phyloP scores from a whole-genome alignment of 1,140 invertebrate genomes.

The Hylyphantes graminicola region DNA sequence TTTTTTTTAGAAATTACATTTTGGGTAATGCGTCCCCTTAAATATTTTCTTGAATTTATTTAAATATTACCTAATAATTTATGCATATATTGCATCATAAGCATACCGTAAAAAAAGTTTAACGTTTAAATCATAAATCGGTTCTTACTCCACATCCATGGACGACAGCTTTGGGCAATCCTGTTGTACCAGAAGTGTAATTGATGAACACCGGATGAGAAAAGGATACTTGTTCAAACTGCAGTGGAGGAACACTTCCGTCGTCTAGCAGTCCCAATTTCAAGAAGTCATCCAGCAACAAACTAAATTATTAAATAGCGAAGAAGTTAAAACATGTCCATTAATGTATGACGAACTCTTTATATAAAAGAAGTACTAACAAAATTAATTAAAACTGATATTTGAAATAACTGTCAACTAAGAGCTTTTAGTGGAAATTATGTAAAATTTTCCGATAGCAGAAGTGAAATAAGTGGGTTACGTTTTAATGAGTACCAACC shows the following conservation, averaged over 20 bases:
- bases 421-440: too few species aligned
- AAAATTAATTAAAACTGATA: neutral
- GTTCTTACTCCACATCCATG: slow-evolving; percentile 72
- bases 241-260: slow-evolving; percentile 64
- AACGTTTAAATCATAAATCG: neutral
- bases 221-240: slow-evolving; percentile 73
- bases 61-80: neutral
- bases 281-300: slow-evolving; percentile 66
- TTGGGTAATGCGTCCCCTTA: too few species aligned
- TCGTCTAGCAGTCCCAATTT: slow-evolving; percentile 60
- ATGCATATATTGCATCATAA: neutral
- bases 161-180: slow-evolving; percentile 75
- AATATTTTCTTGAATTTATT: neutral
- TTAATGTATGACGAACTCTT: too few species aligned
- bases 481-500: too few species aligned
- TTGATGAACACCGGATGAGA: slow-evolving; percentile 75
- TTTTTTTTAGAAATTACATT: too few species aligned
- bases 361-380: neutral
- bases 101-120: too few species aligned
- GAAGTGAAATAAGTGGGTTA: too few species aligned
- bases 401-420: neutral
- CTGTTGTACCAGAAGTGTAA: slow-evolving; percentile 75
- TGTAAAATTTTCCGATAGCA: too few species aligned
- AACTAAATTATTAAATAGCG: neutral
- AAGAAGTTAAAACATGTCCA: neutral